These are phyloP conservation scores for Nymphalis c-album DNA, from an alignment of 2,888 invertebrate species.

Conservation along the genomic window DNA sequence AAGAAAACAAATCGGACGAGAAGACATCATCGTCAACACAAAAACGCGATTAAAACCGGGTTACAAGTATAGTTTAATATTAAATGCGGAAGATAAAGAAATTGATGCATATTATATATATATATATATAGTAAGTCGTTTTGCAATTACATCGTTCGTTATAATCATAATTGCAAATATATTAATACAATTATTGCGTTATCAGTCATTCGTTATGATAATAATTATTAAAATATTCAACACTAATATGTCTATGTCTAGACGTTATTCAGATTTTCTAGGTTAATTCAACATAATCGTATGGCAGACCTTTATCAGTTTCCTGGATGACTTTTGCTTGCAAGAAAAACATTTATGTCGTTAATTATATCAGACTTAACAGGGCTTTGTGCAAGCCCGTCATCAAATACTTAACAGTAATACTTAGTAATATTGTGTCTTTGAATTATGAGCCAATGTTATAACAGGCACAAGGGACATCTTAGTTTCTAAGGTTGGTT, in stretches of 20 bases:
- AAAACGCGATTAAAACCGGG: no score
- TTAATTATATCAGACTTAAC: no score
- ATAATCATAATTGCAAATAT: slow-evolving; percentile 1
- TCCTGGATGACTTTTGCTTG: slow-evolving; percentile 9
- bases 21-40: no score
- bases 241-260: slow-evolving; percentile 19
- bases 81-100: slow-evolving; percentile 28
- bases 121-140: not conserved
- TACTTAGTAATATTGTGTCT: no score
- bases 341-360: not conserved
- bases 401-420: no score
- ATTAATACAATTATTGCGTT: not conserved
- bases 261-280: slow-evolving; percentile 23
- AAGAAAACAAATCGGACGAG: no score
- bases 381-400: no score
- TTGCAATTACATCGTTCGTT: not conserved
- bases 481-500: no score
- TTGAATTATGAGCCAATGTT: no score
- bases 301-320: slow-evolving; percentile 7
- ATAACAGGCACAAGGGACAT: no score
- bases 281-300: slow-evolving; percentile 21
- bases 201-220: slow-evolving; percentile 25
- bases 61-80: not conserved
- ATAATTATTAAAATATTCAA: slow-evolving; percentile 26
- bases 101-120: slow-evolving; percentile 18